phyloP scores from a whole-genome alignment of 2,113 vertebrate genomes.

The Oreocharis arfaki region DNA sequence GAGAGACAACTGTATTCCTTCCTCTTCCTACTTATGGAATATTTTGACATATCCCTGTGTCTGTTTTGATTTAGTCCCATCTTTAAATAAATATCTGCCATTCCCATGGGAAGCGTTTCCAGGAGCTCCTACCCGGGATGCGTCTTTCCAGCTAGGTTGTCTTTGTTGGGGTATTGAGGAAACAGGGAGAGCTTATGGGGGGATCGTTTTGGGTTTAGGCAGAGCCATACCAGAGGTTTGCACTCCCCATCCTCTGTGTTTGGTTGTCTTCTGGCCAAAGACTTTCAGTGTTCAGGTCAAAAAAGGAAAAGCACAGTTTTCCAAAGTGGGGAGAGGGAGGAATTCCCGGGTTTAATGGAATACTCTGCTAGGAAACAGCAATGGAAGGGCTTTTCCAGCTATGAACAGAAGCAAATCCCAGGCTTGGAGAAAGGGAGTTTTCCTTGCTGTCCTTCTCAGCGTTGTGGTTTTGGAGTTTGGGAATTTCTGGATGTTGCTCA shows the following conservation, averaged over 20 bases:
- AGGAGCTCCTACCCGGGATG: background rate
- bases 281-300: background rate
- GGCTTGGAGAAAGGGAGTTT: background rate
- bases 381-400: background rate
- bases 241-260: background rate
- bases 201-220: background rate
- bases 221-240: background rate
- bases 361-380: background rate
- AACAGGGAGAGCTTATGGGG: background rate
- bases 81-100: background rate
- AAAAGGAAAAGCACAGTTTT: background rate
- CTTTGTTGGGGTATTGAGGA: background rate
- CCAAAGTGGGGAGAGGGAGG: background rate
- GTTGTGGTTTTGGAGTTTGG: background rate
- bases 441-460: background rate
- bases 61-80: background rate
- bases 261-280: background rate
- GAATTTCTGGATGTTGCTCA: background rate
- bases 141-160: background rate
- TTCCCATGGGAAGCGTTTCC: background rate
- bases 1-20: background rate
- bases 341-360: background rate
- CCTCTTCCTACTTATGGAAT: background rate
- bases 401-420: background rate
- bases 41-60: background rate